Evolutionary conservation across 2,113 vertebrate species (phyloP).

Genomic region (Microtus pennsylvanicus): DNA sequence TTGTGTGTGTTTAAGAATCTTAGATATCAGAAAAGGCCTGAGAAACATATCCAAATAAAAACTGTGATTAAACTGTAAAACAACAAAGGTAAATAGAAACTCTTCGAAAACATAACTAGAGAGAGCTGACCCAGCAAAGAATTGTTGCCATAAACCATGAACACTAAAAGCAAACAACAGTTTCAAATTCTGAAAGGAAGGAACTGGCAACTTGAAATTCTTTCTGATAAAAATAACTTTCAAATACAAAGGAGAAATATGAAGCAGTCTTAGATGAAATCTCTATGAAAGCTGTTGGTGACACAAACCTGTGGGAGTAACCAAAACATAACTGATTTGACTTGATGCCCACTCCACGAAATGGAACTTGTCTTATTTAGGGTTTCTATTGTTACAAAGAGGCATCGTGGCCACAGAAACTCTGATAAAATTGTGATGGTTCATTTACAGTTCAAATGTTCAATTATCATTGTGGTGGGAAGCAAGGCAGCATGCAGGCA

Average conservation of each 20-base stretch:
- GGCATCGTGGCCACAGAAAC: too few species aligned
- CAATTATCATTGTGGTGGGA: too few species aligned
- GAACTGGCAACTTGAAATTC: not conserved
- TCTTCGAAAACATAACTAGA: not conserved
- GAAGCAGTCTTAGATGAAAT: not conserved
- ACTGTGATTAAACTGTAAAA: not conserved
- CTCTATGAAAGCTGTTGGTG: not conserved
- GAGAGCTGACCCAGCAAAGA: not conserved
- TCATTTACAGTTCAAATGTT: too few species aligned
- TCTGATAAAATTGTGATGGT: too few species aligned
- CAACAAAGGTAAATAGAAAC: not conserved
- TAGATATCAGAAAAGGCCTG: not conserved
- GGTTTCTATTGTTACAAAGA: too few species aligned
- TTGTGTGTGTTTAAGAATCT: not conserved
- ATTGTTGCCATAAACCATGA: not conserved
- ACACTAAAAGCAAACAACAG: not conserved
- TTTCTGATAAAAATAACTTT: not conserved
- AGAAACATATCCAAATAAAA: not conserved
- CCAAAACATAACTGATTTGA: not conserved
- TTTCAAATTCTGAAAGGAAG: not conserved
- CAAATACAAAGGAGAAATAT: not conserved
- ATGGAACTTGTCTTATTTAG: too few species aligned
- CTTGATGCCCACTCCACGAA: not conserved
- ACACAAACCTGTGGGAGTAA: not conserved
- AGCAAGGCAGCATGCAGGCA: too few species aligned